Conservation (phyloP, 2,888 invertebrate species). For the Itoplectis maculator region DNA sequence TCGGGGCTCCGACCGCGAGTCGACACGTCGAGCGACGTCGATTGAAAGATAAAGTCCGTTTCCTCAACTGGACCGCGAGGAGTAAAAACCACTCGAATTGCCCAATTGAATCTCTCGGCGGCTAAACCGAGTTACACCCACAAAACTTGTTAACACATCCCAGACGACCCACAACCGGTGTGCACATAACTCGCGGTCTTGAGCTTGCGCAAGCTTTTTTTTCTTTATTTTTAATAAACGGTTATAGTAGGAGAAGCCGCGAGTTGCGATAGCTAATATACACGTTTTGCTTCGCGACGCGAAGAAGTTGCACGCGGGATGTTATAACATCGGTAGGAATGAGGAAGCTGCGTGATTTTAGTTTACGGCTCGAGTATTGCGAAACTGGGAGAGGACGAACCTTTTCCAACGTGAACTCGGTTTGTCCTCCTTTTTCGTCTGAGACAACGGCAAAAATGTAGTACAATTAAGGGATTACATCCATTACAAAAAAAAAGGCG, state of each 20-base stretch:
- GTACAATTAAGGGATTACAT: too few species aligned
- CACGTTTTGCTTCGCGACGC: constrained; percentile 29
- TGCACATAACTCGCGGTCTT: constrained; percentile 22
- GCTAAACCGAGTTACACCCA: constrained; percentile 21
- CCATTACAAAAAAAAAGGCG: too few species aligned
- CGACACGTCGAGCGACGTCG: background rate
- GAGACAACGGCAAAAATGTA: too few species aligned
- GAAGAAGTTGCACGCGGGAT: constrained; percentile 35
- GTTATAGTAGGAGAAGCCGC: constrained; percentile 35
- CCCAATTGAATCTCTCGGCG: background rate
- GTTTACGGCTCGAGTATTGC: constrained; percentile 48
- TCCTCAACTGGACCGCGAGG: background rate
- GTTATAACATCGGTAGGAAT: constrained; percentile 63
- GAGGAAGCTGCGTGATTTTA: constrained; percentile 65
- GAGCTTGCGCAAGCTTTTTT: constrained; percentile 52
- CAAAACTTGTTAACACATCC: constrained; percentile 57
- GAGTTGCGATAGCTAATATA: constrained; percentile 59
- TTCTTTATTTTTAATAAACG: constrained; percentile 42
- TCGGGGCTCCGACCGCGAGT: background rate
- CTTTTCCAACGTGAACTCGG: background rate
- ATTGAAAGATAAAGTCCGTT: constrained; percentile 18
- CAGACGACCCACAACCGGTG: constrained; percentile 36
- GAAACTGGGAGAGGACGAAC: constrained; percentile 36
- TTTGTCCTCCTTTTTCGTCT: background rate
- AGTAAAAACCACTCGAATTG: constrained; percentile 7